These are phyloP conservation scores for Pteropus alecto DNA, from an alignment of 2,113 vertebrate genomes.

Conservation along the genomic window DNA sequence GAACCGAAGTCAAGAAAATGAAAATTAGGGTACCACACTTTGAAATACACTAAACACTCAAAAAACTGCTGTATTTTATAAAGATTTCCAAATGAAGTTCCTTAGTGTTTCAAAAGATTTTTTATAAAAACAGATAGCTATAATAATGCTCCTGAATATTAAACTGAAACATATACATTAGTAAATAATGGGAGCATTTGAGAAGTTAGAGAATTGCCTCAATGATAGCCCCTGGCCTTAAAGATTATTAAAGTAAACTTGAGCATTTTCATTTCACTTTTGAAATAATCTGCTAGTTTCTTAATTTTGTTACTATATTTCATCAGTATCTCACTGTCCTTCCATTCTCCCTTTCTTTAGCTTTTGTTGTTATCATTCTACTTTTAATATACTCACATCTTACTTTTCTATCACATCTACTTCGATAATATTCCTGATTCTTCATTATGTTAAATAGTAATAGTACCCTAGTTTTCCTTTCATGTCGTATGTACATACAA, in stretches of 20 bases:
- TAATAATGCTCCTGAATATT: background rate
- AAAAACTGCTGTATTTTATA: slow-evolving; percentile 33
- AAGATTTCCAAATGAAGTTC: slow-evolving; percentile 41
- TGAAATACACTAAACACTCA: slow-evolving; percentile 50
- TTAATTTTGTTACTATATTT: slow-evolving; percentile 33
- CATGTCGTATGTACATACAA: background rate
- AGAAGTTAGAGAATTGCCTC: background rate
- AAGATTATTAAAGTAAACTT: slow-evolving; percentile 36
- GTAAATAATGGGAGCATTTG: background rate
- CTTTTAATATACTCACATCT: background rate
- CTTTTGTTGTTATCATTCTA: background rate
- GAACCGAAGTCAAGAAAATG: slow-evolving; percentile 59
- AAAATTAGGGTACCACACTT: slow-evolving; percentile 62
- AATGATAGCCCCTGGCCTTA: background rate
- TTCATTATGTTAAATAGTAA: background rate
- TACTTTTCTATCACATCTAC: background rate
- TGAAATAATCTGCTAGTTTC: slow-evolving; percentile 2
- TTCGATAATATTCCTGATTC: background rate
- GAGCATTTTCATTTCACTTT: slow-evolving; percentile 14
- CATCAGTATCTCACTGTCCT: background rate
- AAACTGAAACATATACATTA: background rate
- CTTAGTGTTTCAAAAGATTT: background rate
- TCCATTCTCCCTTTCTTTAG: background rate
- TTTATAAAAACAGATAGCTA: slow-evolving; percentile 20
- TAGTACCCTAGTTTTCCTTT: background rate